Evolutionary conservation across 1,140 invertebrate species (phyloP).

Genomic region (Sitobion miscanthi): DNA sequence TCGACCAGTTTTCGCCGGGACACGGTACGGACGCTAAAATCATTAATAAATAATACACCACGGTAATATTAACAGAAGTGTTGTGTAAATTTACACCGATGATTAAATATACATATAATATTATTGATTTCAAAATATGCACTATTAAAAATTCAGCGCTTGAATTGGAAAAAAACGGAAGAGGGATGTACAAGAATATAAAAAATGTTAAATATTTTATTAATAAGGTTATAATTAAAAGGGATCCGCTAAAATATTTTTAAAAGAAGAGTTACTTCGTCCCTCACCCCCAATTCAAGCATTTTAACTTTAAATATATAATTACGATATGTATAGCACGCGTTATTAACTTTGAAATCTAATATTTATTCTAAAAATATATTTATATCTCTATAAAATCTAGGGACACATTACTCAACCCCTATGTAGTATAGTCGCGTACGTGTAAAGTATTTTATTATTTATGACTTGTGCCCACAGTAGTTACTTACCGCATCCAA

Average conservation of each 20-base stretch:
- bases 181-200: no score
- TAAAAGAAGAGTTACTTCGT: no score
- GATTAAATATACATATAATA: background rate
- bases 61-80: background rate
- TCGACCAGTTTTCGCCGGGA: background rate
- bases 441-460: background rate
- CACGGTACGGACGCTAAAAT: conserved; percentile 38
- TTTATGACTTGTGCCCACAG: background rate
- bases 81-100: background rate
- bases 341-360: background rate
- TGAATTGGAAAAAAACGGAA: no score
- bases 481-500: conserved; percentile 61
- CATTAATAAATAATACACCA: background rate
- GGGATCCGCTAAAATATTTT: no score
- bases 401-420: background rate
- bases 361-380: background rate
- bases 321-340: no score
- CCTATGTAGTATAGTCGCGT: background rate
- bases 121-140: no score
- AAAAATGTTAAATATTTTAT: no score
- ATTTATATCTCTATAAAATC: background rate
- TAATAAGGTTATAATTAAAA: no score
- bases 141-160: no score
- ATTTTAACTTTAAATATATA: no score
- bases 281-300: no score